These are phyloP conservation scores for Globodera ellingtonae DNA, from an alignment of 1,140 invertebrate genomes.

Conservation along the genomic window DNA sequence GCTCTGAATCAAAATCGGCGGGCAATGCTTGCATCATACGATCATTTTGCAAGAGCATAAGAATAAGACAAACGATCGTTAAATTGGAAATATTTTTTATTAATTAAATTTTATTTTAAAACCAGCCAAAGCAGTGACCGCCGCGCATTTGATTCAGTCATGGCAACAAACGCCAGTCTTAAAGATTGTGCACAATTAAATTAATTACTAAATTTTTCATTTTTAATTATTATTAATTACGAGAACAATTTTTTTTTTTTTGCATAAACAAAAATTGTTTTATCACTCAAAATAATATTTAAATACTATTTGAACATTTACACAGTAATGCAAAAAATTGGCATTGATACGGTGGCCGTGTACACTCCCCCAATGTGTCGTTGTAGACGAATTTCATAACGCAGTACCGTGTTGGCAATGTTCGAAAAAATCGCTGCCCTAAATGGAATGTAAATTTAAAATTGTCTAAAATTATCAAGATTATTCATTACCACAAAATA, in stretches of 20 bases:
- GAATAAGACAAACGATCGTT: conserved; percentile 8
- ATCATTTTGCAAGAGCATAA: conserved; percentile 14
- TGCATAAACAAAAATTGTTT: neutral
- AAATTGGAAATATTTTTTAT: neutral
- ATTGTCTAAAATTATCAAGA: neutral
- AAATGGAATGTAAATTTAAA: neutral
- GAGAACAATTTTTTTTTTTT: neutral
- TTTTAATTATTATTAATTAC: too few relatives aligned
- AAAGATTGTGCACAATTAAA: neutral
- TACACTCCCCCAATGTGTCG: conserved; percentile 14
- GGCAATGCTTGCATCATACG: conserved; percentile 11
- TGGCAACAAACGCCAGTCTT: conserved; percentile 22
- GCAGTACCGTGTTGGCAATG: conserved; percentile 19
- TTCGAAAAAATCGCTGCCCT: conserved; percentile 14
- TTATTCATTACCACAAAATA: neutral
- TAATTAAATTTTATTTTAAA: neutral
- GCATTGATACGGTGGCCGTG: conserved; percentile 11
- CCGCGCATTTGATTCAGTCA: neutral
- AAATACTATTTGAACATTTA: neutral
- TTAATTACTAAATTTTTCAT: too few relatives aligned
- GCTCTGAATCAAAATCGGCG: conserved; percentile 23
- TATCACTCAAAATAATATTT: neutral
- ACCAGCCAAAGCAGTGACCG: conserved; percentile 14
- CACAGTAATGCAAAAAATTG: conserved; percentile 22
- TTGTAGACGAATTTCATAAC: conserved; percentile 21